These are phyloP conservation scores for Phyllotreta cruciferae DNA, from an alignment of 2,888 invertebrate species.

Conservation along the genomic window DNA sequence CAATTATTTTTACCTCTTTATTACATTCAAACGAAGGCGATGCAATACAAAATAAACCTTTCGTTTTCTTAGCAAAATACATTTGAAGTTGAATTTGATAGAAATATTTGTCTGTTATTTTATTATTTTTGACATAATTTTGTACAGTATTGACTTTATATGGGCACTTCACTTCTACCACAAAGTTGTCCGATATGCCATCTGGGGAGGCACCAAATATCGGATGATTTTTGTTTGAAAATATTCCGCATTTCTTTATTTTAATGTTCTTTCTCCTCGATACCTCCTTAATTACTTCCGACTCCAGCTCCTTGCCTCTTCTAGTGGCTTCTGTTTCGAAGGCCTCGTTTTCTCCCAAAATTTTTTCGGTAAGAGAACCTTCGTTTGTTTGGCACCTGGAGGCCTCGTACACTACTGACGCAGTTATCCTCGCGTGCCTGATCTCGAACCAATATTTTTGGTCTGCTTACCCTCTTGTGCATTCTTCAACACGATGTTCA, in stretches of 20 bases:
- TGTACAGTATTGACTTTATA: conserved; percentile 23
- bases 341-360: neutral
- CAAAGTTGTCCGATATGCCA: conserved; percentile 33
- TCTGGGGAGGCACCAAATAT: conserved; percentile 40
- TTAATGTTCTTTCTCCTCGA: neutral
- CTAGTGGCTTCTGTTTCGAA: neutral
- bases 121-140: conserved; percentile 31
- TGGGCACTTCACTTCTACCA: conserved; percentile 40
- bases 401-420: no score
- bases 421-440: no score
- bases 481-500: no score
- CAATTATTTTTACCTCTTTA: neutral
- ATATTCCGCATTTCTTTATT: neutral
- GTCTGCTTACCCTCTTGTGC: no score
- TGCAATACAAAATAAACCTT: neutral
- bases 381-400: no score
- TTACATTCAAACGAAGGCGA: neutral
- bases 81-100: neutral
- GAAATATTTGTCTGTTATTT: neutral
- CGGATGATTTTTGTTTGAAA: conserved; percentile 18
- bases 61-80: neutral
- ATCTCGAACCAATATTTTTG: no score
- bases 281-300: neutral
- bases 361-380: no score
- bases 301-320: no score